These are phyloP conservation scores for Torymus texanus DNA, from an alignment of 2,888 invertebrate species.

Conservation along the genomic window DNA sequence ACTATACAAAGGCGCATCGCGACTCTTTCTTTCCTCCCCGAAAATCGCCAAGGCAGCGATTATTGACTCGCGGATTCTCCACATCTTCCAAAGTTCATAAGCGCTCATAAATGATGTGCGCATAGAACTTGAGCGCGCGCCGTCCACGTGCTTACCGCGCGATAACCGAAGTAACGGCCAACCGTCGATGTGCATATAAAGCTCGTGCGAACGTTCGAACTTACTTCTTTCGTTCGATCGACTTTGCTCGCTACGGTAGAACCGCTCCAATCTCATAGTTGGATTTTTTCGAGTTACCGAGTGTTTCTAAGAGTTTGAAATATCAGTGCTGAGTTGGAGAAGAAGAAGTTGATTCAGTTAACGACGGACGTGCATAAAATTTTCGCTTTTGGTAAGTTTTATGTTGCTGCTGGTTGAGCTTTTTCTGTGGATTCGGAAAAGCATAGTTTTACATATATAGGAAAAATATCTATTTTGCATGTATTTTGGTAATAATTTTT, in stretches of 20 bases:
- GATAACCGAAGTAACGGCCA: background rate
- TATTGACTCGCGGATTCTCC: too few species aligned
- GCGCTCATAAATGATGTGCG: background rate
- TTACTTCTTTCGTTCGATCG: slow-evolving; percentile 34
- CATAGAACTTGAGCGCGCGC: background rate
- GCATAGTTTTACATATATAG: too few species aligned
- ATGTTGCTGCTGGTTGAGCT: too few species aligned
- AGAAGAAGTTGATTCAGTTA: background rate
- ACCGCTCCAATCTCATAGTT: background rate
- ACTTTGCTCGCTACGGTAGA: background rate
- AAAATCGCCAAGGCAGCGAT: too few species aligned
- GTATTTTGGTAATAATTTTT: too few species aligned
- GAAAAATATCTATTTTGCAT: too few species aligned
- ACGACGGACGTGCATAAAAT: background rate
- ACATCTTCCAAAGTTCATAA: too few species aligned
- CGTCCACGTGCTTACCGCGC: slow-evolving; percentile 26
- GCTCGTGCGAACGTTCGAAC: background rate
- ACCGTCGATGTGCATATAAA: slow-evolving; percentile 43
- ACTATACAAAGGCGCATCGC: background rate
- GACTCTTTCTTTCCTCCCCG: too few species aligned
- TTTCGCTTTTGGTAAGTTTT: slow-evolving; percentile 13
- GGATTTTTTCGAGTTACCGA: background rate
- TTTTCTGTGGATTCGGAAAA: too few species aligned
- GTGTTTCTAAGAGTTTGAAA: slow-evolving; percentile 4
- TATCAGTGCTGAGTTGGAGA: background rate